phyloP scores from a whole-genome alignment of 1,140 invertebrate genomes.

The Orchestia grillus region DNA sequence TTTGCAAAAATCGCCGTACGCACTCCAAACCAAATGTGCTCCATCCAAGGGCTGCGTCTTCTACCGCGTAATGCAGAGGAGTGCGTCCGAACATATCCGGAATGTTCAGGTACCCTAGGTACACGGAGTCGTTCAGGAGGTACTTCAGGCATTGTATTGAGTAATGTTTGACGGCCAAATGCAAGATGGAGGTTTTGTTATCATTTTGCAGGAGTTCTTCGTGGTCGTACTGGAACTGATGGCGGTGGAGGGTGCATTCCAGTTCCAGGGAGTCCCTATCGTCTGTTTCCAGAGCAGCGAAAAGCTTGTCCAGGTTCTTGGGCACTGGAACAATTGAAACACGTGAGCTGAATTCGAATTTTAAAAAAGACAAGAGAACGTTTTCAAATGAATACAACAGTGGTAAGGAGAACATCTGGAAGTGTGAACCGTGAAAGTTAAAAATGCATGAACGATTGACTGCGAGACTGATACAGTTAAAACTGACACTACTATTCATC shows the following conservation, averaged over 20 bases:
- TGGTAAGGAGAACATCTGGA: too few relatives aligned
- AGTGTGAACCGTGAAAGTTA: too few relatives aligned
- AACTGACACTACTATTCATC: too few relatives aligned
- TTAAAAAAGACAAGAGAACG: too few relatives aligned
- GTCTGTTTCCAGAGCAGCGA: not conserved
- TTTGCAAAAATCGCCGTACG: not conserved
- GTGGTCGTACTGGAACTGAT: not conserved
- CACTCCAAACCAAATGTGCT: not conserved
- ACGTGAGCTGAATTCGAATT: too few relatives aligned
- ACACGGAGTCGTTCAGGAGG: not conserved
- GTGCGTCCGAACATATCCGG: not conserved
- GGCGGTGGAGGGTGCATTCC: not conserved
- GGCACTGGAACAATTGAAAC: not conserved
- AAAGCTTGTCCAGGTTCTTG: not conserved
- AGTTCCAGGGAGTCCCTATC: not conserved
- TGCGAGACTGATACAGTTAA: too few relatives aligned
- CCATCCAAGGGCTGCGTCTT: constrained; percentile 20
- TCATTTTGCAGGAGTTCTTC: not conserved
- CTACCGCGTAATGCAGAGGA: constrained; percentile 14
- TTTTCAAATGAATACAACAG: too few relatives aligned
- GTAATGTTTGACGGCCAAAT: not conserved
- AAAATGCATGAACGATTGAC: too few relatives aligned
- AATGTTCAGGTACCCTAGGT: not conserved
- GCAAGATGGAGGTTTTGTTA: not conserved
- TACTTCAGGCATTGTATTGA: not conserved